These are phyloP conservation scores for Luehdorfia chinensis DNA, from an alignment of 1,140 invertebrate genomes.

Conservation along the genomic window DNA sequence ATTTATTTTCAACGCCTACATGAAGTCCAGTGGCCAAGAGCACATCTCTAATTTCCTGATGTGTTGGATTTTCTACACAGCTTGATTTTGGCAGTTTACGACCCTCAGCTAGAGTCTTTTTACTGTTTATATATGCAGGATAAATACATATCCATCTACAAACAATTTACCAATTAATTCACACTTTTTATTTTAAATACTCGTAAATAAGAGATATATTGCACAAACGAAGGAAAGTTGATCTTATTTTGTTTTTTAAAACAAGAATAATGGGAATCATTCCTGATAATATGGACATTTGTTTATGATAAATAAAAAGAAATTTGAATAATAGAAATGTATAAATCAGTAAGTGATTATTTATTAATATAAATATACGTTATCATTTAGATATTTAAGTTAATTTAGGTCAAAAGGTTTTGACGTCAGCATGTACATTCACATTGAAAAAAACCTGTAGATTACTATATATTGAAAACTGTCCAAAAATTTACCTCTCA, in stretches of 20 bases:
- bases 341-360: too few relatives aligned
- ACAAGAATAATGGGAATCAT: too few relatives aligned
- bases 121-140: constrained; percentile 96
- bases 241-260: constrained; percentile 25
- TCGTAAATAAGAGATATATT: too few relatives aligned
- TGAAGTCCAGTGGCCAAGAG: constrained; percentile 88
- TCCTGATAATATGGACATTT: too few relatives aligned
- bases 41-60: constrained; percentile 96
- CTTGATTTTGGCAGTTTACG: constrained; percentile 89
- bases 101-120: constrained; percentile 93
- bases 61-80: constrained; percentile 96
- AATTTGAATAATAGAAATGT: too few relatives aligned
- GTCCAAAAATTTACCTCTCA: constrained; percentile 74
- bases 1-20: constrained; percentile 95
- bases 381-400: too few relatives aligned
- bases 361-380: too few relatives aligned
- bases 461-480: too few relatives aligned
- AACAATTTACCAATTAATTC: constrained; percentile 10
- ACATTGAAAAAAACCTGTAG: background rate
- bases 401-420: too few relatives aligned
- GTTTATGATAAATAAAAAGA: too few relatives aligned
- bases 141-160: constrained; percentile 97
- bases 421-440: too few relatives aligned
- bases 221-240: background rate
- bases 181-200: too few relatives aligned